Evolutionary conservation across 2,797 vertebrate species (phyloP).

Genomic region (Anomalospiza imberbis): DNA sequence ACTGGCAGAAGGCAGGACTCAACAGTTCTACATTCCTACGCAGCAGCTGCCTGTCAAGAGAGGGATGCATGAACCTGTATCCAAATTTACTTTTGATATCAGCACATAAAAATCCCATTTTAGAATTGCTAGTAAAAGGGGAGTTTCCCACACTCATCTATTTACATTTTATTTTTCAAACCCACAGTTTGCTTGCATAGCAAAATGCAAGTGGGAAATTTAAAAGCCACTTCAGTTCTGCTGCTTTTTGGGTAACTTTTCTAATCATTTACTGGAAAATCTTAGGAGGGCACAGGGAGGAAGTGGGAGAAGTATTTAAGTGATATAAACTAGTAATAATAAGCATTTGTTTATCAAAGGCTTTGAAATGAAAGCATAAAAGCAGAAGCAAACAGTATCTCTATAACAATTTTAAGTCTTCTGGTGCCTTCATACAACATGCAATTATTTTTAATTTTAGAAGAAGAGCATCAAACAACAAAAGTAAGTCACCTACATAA

Average conservation of each 20-base stretch:
- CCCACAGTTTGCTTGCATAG: neutral
- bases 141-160: neutral
- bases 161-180: neutral
- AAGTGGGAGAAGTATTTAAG: neutral
- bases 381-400: neutral
- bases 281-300: neutral
- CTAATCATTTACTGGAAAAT: neutral
- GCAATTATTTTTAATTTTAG: neutral
- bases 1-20: neutral
- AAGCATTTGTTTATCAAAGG: neutral
- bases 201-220: neutral
- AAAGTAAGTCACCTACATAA: neutral
- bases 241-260: neutral
- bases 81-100: slow-evolving; percentile 36
- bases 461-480: neutral
- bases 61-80: neutral
- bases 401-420: neutral
- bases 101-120: neutral
- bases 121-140: neutral
- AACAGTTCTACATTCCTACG: slow-evolving; percentile 26
- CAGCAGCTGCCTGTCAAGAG: slow-evolving; percentile 42
- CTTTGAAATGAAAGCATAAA: neutral
- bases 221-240: neutral
- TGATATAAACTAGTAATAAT: neutral
- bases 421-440: neutral